Evolutionary conservation across 2,113 vertebrate species (phyloP), one percentile per base, ranked within the genome.

Genomic region (Leptocoma aspasia): DNA sequence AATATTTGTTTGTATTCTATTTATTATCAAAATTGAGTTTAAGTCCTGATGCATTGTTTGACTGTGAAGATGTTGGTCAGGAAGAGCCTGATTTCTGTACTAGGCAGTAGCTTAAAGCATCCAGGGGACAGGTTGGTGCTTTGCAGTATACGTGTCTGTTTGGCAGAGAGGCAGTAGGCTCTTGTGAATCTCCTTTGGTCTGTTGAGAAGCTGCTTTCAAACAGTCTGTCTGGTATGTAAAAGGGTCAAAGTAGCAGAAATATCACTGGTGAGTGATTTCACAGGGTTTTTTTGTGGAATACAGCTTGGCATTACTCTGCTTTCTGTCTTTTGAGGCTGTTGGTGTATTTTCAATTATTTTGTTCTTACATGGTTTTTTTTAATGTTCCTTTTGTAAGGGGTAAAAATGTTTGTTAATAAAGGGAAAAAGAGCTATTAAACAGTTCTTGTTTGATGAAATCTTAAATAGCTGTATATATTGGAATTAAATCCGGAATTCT

Each of bases 401-500:
- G 7, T 61, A 12, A 23, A 86, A 80, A 7, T 28, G 6, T 82
- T 90, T 70, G 13, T 56, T 86, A 90, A 49, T 73, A 91, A 84
- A 83, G 52, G 20, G 77, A 81, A 73, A 76, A 75, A 70, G 21
- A 82, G 11, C 23, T 93, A 54, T 52, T 75, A 86, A 91, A 85
- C 5, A 8, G 26, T 56, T 82, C 15, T 80, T 93, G 31, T 86
- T 52, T 91, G 68, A 90, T 88, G 70, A 89, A 92, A 86, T 86
- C 52, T 68, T 85, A 57, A 87, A 45, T 69, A 70, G n/a, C 35
- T 82, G 3, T 27, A 35, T 60, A 13, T 68, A 77, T 59, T 72
- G 20, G 65, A 89, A 93, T 94, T 95, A 95, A 84, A 88, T 94
- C 37, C 68, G 17, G 50, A 89, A 79, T 87, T 87, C 22, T 86